Evolutionary conservation across 1,140 invertebrate species (phyloP).

Genomic region (Tetramorium simillimum): DNA sequence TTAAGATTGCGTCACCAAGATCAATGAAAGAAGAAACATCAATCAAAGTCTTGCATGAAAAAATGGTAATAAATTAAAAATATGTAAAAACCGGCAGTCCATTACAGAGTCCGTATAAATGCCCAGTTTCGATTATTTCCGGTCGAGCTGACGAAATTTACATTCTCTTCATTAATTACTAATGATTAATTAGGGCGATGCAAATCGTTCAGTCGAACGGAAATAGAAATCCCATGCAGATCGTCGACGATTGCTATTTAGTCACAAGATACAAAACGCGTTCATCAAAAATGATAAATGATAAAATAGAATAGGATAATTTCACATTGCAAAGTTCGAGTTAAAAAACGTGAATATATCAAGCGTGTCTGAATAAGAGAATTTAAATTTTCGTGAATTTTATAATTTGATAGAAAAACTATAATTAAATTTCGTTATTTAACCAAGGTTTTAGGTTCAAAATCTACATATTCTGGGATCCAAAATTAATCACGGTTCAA

Average conservation of each 20-base stretch:
- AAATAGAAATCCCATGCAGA: slow-evolving; percentile 68
- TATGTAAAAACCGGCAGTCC: slow-evolving; percentile 39
- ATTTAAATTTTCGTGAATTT: background rate
- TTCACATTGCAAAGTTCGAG: background rate
- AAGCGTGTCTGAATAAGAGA: background rate
- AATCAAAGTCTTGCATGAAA: slow-evolving; percentile 9
- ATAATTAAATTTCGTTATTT: background rate
- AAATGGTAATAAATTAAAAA: slow-evolving; percentile 13
- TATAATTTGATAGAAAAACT: background rate
- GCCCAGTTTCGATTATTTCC: slow-evolving; percentile 68
- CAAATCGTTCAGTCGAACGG: slow-evolving; percentile 50
- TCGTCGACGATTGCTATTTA: slow-evolving; percentile 42
- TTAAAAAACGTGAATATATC: background rate
- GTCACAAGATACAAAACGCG: slow-evolving; percentile 44
- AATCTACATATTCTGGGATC: background rate
- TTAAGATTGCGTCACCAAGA: background rate
- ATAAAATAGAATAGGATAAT: background rate
- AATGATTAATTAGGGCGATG: slow-evolving; percentile 5
- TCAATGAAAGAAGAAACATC: slow-evolving; percentile 19
- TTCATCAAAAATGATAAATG: slow-evolving; percentile 2
- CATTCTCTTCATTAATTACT: background rate
- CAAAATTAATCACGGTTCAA: background rate
- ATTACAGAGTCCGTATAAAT: slow-evolving; percentile 59
- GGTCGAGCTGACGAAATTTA: slow-evolving; percentile 53
- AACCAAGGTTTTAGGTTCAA: background rate